Conservation (phyloP, 2,888 invertebrate genomes). For the Agriopis aurantiaria region DNA sequence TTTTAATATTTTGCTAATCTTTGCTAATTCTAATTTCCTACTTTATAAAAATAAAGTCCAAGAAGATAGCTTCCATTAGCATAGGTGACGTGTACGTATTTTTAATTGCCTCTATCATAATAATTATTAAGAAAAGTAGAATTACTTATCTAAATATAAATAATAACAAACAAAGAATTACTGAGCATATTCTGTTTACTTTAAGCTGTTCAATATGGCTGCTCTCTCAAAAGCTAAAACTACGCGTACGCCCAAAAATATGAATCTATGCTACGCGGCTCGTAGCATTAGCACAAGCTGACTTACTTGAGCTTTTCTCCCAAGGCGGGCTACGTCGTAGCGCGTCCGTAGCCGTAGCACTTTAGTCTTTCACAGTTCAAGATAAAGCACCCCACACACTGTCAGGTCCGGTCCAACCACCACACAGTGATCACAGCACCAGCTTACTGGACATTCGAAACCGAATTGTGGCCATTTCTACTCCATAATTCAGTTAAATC, state of each 20-base stretch:
- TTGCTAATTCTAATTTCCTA: no score
- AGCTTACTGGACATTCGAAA: constrained; percentile 76
- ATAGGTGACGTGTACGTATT: no score
- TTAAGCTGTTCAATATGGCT: constrained; percentile 14
- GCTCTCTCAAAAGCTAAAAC: background rate
- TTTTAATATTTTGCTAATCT: no score
- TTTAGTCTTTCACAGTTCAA: constrained; percentile 59
- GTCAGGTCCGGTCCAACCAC: constrained; percentile 35
- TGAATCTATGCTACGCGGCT: constrained; percentile 9
- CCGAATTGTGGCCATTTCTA: constrained; percentile 82
- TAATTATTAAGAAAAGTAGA: no score
- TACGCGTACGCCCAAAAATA: background rate
- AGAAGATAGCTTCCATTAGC: no score
- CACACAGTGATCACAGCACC: constrained; percentile 54
- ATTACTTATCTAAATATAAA: no score
- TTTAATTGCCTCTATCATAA: no score
- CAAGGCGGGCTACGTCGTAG: constrained; percentile 69
- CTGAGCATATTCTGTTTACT: no score
- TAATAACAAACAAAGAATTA: no score
- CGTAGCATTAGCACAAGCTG: constrained; percentile 32
- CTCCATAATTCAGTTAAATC: constrained; percentile 85
- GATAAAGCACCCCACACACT: constrained; percentile 57
- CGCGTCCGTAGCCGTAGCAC: constrained; percentile 71
- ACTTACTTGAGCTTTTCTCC: constrained; percentile 73
- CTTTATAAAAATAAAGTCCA: no score